A percentile compares a stretch with the other conserved stretches of the same genome.
Conservation (phyloP, 2,797 vertebrate genomes). For the Propithecus perrieri region DNA sequence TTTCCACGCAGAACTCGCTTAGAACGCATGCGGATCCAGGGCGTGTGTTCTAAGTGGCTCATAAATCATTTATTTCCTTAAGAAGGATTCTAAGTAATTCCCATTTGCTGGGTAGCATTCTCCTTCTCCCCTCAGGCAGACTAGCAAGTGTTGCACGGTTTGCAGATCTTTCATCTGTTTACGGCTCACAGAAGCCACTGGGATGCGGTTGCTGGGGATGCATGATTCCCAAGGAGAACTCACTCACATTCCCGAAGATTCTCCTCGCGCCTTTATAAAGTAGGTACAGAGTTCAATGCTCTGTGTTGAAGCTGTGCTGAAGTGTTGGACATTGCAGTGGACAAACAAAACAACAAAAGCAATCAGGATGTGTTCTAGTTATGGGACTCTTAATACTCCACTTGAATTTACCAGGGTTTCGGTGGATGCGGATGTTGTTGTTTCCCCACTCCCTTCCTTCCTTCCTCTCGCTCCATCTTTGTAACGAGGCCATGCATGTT, state of each 20-base stretch:
- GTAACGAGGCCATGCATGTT: background rate
- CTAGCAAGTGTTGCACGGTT: background rate
- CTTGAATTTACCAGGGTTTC: background rate
- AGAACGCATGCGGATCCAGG: background rate
- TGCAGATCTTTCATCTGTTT: background rate
- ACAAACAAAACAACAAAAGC: background rate
- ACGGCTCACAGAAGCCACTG: background rate
- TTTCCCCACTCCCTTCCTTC: background rate
- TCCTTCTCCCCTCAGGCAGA: background rate
- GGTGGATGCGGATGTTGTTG: no score
- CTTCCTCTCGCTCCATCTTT: background rate
- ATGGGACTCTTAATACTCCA: background rate
- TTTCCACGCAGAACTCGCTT: constrained; percentile 62
- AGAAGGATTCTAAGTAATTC: constrained; percentile 68
- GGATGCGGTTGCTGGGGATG: accelerated
- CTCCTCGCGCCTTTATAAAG: no score
- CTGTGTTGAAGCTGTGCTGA: background rate
- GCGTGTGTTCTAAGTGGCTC: constrained; percentile 74
- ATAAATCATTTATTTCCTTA: constrained; percentile 78
- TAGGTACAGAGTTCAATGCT: accelerated
- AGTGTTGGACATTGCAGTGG: background rate
- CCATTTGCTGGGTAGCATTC: background rate
- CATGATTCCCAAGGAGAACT: background rate
- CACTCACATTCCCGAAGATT: background rate
- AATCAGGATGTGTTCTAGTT: background rate